Evolutionary conservation across 2,113 vertebrate species (phyloP), one percentile per base, ranked within the genome.

Genomic region (Tenrec ecaudatus): DNA sequence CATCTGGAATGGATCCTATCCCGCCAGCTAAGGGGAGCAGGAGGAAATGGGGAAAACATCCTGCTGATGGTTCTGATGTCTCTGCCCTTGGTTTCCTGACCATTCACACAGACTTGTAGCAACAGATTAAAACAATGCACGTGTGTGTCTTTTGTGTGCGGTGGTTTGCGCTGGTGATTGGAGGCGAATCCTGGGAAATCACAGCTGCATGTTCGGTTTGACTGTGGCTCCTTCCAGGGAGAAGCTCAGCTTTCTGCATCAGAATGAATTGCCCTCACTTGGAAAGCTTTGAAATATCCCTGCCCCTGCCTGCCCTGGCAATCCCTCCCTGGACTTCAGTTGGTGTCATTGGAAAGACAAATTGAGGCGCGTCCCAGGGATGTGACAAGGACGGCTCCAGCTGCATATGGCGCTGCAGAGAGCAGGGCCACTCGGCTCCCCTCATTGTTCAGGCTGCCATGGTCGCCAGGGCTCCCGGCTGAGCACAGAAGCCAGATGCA

Each of bases 1-100:
- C 60, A 60, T 92, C 79, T 69, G 77, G 0, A 92, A 92, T 60
- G 85, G 69, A 88, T 83, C 33, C 23, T 47, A n/a, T 91, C 71
- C 71, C 31, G 53, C 10, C 31, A 88, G 71, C 68, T 71, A 80
- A 66, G 66, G 47, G 20, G 33, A 53, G 83, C 15, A 82, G 53
- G n/a, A 62, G 25, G 62, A 3, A 38, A 25, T 8, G 36, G 40
- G 31, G 33, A 78, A 93, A 60, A 29, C 10, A 6, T 86, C 73
- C 64, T 29, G 77, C 29, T 22, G 86, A 38, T 94, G 69, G 58
- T 77, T 64, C 82, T 86, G 43, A 38, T n/a, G 90, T 33, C 78
- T 69, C 23, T 33, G 36, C 76, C 17, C 83, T 17, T 47, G 8
- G 17, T 43, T 73, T 81, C 58, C 40, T 36, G 80, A 81, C 62